phyloP scores from a whole-genome alignment of 2,797 vertebrate genomes.

The Erethizon dorsatum region DNA sequence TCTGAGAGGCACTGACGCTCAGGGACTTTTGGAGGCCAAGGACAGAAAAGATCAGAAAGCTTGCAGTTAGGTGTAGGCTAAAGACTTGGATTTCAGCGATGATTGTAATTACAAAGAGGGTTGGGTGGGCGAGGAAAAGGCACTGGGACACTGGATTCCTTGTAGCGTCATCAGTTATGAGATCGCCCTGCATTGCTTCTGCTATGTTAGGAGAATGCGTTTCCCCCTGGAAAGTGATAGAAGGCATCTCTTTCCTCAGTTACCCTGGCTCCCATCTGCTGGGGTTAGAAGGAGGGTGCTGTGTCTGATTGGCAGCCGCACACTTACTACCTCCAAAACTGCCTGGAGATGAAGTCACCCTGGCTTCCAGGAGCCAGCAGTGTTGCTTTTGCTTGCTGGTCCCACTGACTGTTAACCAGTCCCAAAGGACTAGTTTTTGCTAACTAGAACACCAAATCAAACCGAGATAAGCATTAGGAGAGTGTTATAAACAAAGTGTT shows the following conservation, averaged over 20 bases:
- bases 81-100: neutral
- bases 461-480: neutral
- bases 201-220: neutral
- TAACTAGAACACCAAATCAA: neutral
- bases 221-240: neutral
- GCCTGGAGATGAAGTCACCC: neutral
- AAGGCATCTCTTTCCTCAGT: neutral
- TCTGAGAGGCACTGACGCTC: neutral
- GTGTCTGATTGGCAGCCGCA: neutral
- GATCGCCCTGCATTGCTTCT: neutral
- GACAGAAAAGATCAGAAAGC: neutral
- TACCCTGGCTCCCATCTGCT: neutral
- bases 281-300: neutral
- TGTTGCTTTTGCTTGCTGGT: neutral
- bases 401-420: neutral
- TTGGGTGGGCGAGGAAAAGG: neutral
- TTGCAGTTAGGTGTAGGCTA: neutral
- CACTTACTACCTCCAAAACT: neutral
- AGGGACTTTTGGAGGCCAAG: neutral
- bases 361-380: neutral
- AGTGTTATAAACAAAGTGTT: neutral
- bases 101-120: neutral
- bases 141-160: neutral
- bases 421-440: slow-evolving; percentile 3
- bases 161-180: neutral